Evolutionary conservation across 2,113 vertebrate genomes (phyloP), one percentile per base, ranked within the genome.

Genomic region (Lepidothrix coronata): DNA sequence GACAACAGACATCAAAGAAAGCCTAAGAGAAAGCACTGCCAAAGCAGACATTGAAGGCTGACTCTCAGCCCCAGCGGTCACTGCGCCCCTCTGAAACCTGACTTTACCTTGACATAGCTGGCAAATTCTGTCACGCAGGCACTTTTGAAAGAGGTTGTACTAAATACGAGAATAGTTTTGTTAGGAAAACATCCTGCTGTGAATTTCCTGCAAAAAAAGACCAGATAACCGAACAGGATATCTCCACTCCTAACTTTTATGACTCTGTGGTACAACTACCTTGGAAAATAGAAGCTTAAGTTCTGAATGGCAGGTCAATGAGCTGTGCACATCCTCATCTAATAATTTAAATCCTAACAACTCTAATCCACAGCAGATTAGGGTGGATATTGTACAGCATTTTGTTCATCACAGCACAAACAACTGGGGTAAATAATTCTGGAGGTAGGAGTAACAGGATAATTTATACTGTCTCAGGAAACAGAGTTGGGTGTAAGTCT

Each of bases 171-270:
- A 94, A 94, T 37, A 83, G 55, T 89, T 88, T 89, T 94, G 85
- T 77, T 85, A 93, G 87, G 59, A 89, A 96, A 97, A 96, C 93
- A 97, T 97, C 96, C 95, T 97, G 95, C 95, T 89, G 78, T 62
- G 81, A 61, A 90, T 87, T 97, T 96, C 96, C 96, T 89, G 93
- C 0, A 19, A 57, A 82, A 85, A 73, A 75, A 52, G 35, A 58
- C 15, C 71, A 93, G 88, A 95, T 93, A 96, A 90, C 75, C 0
- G 39, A 93, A 93, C 89, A 96, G 91, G 91, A 94, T 96, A 94
- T 96, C 63, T 95, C 91, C 59, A 88, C 46, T 94, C 78, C 82
- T 93, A 73, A 59, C n/a, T 71, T 96, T 85, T 58, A 80, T 85
- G 85, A 33, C 75, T 83, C 31, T 85, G 30, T 66, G 66, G 28